Evolutionary conservation across 2,113 vertebrate species (phyloP).

Genomic region (Hippocampus zosterae): DNA sequence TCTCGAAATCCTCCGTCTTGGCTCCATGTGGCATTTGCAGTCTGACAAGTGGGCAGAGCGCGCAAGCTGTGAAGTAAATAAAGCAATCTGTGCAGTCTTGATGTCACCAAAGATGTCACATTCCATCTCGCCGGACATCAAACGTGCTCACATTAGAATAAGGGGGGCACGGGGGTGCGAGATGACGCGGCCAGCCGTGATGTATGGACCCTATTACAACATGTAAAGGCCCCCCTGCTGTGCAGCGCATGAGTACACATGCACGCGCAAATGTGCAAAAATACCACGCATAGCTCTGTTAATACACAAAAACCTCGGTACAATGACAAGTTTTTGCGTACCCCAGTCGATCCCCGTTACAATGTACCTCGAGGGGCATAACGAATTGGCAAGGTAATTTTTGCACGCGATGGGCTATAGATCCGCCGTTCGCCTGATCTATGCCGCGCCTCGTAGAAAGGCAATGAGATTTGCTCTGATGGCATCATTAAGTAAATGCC

Average conservation of each 20-base stretch:
- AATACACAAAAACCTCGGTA: neutral
- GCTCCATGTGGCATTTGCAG: conserved; percentile 22
- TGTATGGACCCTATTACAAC: conserved; percentile 54
- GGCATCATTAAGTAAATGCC: neutral
- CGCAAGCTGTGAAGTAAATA: conserved; percentile 46
- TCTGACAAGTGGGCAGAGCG: conserved; percentile 33
- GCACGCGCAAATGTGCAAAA: conserved; percentile 13
- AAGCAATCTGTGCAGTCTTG: conserved; percentile 42
- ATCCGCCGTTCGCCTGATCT: neutral
- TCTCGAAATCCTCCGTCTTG: conserved; percentile 20
- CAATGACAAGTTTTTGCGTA: neutral
- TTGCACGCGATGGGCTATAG: neutral
- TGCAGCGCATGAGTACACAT: conserved; percentile 8
- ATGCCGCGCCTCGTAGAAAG: neutral
- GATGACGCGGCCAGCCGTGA: conserved; percentile 39
- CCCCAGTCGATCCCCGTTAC: too few species aligned
- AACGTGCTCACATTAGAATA: conserved; percentile 45
- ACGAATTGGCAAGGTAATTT: neutral
- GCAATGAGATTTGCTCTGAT: neutral
- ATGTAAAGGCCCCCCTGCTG: conserved; percentile 63
- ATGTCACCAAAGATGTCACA: conserved; percentile 30
- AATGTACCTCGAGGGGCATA: too few species aligned
- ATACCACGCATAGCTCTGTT: conserved; percentile 5
- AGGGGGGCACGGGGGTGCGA: neutral
- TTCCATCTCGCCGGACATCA: conserved; percentile 52